Conservation (phyloP, 2,888 invertebrate genomes). For the Fragum sueziense region DNA sequence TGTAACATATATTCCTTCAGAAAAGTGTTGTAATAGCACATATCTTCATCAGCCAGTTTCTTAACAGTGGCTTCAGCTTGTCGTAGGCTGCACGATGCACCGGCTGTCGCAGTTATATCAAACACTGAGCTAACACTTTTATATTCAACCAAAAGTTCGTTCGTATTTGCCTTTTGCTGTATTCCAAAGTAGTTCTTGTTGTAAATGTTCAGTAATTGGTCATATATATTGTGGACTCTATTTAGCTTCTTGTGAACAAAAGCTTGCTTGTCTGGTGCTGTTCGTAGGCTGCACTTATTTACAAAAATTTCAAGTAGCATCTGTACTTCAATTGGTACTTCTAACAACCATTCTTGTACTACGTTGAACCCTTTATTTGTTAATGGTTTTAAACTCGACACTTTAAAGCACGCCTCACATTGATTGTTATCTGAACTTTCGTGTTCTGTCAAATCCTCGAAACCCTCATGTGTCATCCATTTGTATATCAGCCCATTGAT, state of each 20-base stretch:
- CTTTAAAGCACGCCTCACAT: neutral
- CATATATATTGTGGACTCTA: constrained; percentile 32
- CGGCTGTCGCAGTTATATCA: constrained; percentile 26
- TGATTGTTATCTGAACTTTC: neutral
- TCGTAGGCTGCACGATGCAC: constrained; percentile 21
- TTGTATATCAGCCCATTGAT: constrained; percentile 5
- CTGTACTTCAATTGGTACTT: constrained; percentile 34
- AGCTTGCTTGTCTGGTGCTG: neutral
- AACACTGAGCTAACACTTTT: constrained; percentile 43
- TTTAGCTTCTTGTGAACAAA: constrained; percentile 22
- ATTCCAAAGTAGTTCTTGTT: constrained; percentile 44
- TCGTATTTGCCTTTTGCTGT: constrained; percentile 36
- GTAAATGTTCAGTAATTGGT: constrained; percentile 28
- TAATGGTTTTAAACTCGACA: constrained; percentile 7
- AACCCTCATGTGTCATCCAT: neutral
- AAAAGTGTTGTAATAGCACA: constrained; percentile 49
- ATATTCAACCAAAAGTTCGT: constrained; percentile 36
- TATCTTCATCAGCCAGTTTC: constrained; percentile 27
- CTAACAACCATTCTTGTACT: constrained; percentile 30
- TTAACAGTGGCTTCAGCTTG: constrained; percentile 37
- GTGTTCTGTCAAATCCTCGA: too few species aligned
- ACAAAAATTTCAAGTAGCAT: constrained; percentile 32
- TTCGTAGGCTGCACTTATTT: constrained; percentile 14
- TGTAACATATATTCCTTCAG: constrained; percentile 16
- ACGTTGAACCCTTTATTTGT: constrained; percentile 10